Evolutionary conservation across 2,888 invertebrate genomes (phyloP), one percentile per base, ranked within the genome.

Genomic region (Eurytoma adleriae): DNA sequence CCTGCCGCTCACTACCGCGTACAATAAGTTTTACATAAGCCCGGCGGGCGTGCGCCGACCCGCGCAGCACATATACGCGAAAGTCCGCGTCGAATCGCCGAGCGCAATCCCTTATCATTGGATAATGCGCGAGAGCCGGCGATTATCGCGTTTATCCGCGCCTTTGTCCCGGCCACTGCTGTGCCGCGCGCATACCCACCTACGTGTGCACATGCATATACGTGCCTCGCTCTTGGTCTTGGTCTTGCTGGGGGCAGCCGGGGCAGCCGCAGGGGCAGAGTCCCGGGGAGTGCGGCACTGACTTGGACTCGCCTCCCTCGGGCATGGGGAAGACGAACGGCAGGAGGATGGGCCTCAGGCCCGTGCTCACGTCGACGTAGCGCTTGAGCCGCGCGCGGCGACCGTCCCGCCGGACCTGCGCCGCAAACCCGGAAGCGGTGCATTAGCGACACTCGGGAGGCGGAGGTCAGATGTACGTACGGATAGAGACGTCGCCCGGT

Each of bases 321-420:
- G 82, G 82, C 13, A 67, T 50, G 3, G 82, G 79, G 7, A 7
- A 20, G 20, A 52, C 12, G 66, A 30, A 83, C 0, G 82, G 82
- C 56, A 81, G 50, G 12, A 81, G 66, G 16, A 83, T 74, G 18
- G 57, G 40, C 0, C n/a, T 61, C 14, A n/a, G 16, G 0, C 82
- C 82, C 3, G 69, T 77, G 1, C 30, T 50, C 24, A 77, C 76
- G 5, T 79, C 76, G 18, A 83, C 81, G 82, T 67, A 27, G 92
- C 92, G 78, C 92, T 93, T 66, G 91, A 90, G 84, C 92, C 92
- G 88, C 93, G 94, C 88, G 93, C 91, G n/a, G 94, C 91, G 88
- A 95, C 95, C 62, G 57, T 62, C 40, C 3, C 61, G 71, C 16
- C 62, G 18, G 18, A 52, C 59, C 74, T 74, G 48, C 16, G 24